Percentiles rank a stretch among this genome's conserved stretches.
Evolutionary conservation across 37 sponge, comb jelly and placozoan genomes (phyloP).

Genomic region (Chondrosia reniformis): DNA sequence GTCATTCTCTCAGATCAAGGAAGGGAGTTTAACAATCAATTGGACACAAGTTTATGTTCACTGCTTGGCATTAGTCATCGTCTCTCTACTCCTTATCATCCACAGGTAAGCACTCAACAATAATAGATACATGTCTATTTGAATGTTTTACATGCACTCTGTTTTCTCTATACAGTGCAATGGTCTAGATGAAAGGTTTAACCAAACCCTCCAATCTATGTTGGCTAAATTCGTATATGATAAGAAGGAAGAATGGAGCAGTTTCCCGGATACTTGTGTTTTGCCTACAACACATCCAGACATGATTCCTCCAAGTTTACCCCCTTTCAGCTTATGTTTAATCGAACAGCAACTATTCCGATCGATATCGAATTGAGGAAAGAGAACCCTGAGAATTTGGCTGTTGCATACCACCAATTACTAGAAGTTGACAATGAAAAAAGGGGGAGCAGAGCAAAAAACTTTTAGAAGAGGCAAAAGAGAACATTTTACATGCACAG

Average conservation of each 20-base stretch:
- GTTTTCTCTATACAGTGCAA: slow-evolving; percentile 32
- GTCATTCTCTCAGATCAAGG: slow-evolving; percentile 53
- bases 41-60: slow-evolving; percentile 18
- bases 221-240: slow-evolving; percentile 51
- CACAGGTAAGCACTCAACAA: slow-evolving; percentile 43
- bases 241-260: slow-evolving; percentile 43
- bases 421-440: not conserved
- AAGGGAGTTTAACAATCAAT: slow-evolving; percentile 48
- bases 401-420: not conserved
- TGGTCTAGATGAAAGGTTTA: slow-evolving; percentile 64
- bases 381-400: slow-evolving; percentile 15
- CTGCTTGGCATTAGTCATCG: slow-evolving; percentile 36
- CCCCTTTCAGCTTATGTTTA: slow-evolving; percentile 73
- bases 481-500: slow-evolving; percentile 65
- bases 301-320: slow-evolving; percentile 63
- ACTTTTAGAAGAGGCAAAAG: slow-evolving; percentile 44
- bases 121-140: not conserved
- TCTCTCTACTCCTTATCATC: slow-evolving; percentile 57
- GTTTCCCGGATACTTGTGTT: slow-evolving; percentile 57
- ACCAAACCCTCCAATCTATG: slow-evolving; percentile 69
- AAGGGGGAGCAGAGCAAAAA: not conserved
- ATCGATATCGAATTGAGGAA: slow-evolving; percentile 45
- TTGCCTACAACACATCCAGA: slow-evolving; percentile 67
- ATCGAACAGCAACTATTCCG: slow-evolving; percentile 48
- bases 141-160: not conserved